Evolutionary conservation across 2,797 vertebrate species (phyloP), one percentile per base, ranked within the genome.

Genomic region (Cygnus olor): DNA sequence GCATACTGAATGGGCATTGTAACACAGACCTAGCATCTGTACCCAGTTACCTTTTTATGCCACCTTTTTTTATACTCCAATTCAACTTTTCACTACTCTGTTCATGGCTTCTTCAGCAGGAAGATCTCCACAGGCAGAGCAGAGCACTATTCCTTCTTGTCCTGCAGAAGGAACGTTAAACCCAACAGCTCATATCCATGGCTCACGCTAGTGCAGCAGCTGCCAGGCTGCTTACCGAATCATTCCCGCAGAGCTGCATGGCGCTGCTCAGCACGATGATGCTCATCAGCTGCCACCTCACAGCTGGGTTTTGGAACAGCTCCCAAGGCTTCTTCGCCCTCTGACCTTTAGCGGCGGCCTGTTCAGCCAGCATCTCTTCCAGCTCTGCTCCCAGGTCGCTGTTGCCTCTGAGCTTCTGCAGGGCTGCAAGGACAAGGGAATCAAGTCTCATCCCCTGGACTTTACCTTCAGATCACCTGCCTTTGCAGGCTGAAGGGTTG

Each of bases 241-340:
- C 98, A 6, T 99, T 99, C 7, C 99, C 98, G 6, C 99, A 99
- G 83, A 99, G 98, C 97, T 99, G 99, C 99, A 99, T 98, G 95
- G 99, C 98, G 0, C 99, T 98, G 98, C 98, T 98, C 95, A 99
- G 97, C 82, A 99, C 93, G 14, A 98, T 66, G n/a, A 99, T 94
- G 18, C 98, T 98, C 56, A 98, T 91, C 93, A 99, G 98, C 96
- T 99, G 99, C 98, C 98, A 98, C 96, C 98, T 98, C 71, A 99
- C 90, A 0, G 97, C 94, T 15, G 85, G 97, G 30, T 98, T 98
- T 25, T 53, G 66, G 40, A 99, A 97, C 20, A 99, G 98, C 66
- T 99, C 98, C 98, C 98, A 98, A 0, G 98, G 98, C 11, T 93
- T 95, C 72, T 95, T 97, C 0, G 98, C 92, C 12, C 79, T 97